phyloP scores from a whole-genome alignment of 2,888 invertebrate genomes.

The Nephrotoma flavescens region DNA sequence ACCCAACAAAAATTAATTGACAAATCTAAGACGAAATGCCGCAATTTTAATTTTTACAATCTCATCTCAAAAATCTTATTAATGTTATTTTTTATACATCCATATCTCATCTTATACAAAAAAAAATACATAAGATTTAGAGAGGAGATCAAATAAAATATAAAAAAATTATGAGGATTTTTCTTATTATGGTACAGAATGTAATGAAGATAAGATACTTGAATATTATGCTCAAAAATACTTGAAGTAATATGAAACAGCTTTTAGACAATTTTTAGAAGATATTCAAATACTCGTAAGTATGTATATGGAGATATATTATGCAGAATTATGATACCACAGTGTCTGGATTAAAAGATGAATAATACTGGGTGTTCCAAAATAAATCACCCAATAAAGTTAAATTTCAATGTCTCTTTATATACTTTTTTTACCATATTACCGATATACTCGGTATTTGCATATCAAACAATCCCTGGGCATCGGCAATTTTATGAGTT shows the following conservation, averaged over 20 bases:
- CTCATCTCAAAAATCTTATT: neutral
- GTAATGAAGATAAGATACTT: neutral
- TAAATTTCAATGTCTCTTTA: too few species aligned
- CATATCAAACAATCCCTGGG: too few species aligned
- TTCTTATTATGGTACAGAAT: neutral
- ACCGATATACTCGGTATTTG: too few species aligned
- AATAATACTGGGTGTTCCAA: too few species aligned
- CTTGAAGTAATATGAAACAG: neutral
- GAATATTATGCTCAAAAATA: neutral
- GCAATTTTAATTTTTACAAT: neutral
- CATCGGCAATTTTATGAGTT: too few species aligned
- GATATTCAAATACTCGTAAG: neutral
- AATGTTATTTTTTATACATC: neutral
- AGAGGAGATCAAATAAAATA: neutral
- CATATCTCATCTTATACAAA: neutral
- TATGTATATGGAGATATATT: neutral
- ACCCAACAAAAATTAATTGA: neutral
- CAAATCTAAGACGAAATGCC: neutral
- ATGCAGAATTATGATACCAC: neutral
- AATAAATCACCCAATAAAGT: too few species aligned
- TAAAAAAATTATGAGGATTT: neutral
- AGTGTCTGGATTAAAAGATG: neutral
- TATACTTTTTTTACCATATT: too few species aligned
- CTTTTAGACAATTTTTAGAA: neutral
- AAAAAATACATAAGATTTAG: neutral